Base-by-base conservation (phyloP, 1,140 invertebrate species). In the Streblospio benedicti region DNA sequence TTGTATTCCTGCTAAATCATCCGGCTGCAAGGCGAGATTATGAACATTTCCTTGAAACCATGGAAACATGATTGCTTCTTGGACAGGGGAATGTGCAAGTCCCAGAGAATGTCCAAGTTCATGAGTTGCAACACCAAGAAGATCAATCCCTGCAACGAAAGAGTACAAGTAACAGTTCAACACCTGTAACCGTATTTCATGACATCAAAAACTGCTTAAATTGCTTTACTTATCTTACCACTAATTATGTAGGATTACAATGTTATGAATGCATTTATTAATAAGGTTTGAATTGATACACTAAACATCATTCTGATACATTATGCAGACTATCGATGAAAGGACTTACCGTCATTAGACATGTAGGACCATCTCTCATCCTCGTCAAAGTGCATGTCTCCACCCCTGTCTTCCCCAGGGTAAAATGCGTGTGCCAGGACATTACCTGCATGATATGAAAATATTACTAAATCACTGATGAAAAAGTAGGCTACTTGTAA, bases 21-120 rank as follows among this genome's bases (percentile, higher is more conserved):
- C 93, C 59, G 89, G 84, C 16, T 90, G 89, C 32, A 97, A 79
- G 65, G 85, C 82, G 72, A 95, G 93, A 45, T 83, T 78, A 27
- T 87, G 85, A 28, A 64, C 84, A 70, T 90, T 95, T 41, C 87
- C 89, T 71, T 91, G 88, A 74, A 96, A 96, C 88, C 90, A 96
- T 0, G 93, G 91, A 74, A 86, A 93, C 93, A 96, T 97, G 43
- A 96, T 82, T 0, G 93, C 87, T 16, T 86, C 86, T 63, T 84
- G 81, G 16, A 88, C 89, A 31, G 87, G 87, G 54, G 91, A 94
- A 78, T 97, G 93, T 44, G 89, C 87, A 32, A 97, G 77, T 14
- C 93, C 93, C 20, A 97, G 79, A 4, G 91, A 92, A 76, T 96
- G 92, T 4, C 92, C 93, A 69, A 93, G 91, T 78, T 96, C 93